Conservation (phyloP, 2,797 vertebrate genomes). For the Eulemur mongoz region DNA sequence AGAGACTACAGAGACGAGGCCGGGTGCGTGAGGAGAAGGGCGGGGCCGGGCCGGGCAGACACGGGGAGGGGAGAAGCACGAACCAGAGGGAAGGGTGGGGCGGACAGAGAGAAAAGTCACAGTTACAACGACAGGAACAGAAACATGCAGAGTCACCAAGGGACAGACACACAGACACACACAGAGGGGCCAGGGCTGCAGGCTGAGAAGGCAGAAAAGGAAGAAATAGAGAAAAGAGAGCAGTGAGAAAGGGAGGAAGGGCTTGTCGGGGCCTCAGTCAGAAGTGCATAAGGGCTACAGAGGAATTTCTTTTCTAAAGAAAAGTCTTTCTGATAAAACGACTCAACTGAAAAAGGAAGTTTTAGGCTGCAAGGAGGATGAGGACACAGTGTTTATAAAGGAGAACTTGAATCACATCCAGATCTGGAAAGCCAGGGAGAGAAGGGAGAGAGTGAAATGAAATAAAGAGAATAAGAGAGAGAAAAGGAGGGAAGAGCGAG, state of each 20-base stretch:
- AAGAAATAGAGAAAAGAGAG: slow-evolving; percentile 19
- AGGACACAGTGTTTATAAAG: slow-evolving; percentile 45
- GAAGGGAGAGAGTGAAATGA: slow-evolving; percentile 48
- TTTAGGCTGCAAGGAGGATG: slow-evolving; percentile 73
- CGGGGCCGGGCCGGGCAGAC: neutral
- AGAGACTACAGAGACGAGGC: slow-evolving; percentile 89
- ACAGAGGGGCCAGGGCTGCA: slow-evolving; percentile 48
- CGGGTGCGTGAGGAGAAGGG: slow-evolving; percentile 83
- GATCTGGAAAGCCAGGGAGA: slow-evolving; percentile 67
- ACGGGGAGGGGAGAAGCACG: slow-evolving; percentile 31
- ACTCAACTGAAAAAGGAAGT: slow-evolving; percentile 77
- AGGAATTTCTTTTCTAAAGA: slow-evolving; percentile 59
- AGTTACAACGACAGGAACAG: slow-evolving; percentile 44
- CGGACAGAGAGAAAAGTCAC: slow-evolving; percentile 65
- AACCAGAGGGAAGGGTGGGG: slow-evolving; percentile 49
- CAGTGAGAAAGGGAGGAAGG: slow-evolving; percentile 61
- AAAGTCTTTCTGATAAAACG: slow-evolving; percentile 73
- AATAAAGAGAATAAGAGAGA: neutral
- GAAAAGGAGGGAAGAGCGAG: neutral
- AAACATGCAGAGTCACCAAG: slow-evolving; percentile 3
- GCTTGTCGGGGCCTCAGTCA: slow-evolving; percentile 75
- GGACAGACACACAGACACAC: slow-evolving; percentile 50
- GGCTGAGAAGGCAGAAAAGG: slow-evolving; percentile 45
- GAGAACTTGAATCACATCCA: slow-evolving; percentile 76
- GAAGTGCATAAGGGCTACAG: slow-evolving; percentile 75